These are phyloP conservation scores for Amazona finschi DNA, from an alignment of 2,797 vertebrate species.

Conservation along the genomic window DNA sequence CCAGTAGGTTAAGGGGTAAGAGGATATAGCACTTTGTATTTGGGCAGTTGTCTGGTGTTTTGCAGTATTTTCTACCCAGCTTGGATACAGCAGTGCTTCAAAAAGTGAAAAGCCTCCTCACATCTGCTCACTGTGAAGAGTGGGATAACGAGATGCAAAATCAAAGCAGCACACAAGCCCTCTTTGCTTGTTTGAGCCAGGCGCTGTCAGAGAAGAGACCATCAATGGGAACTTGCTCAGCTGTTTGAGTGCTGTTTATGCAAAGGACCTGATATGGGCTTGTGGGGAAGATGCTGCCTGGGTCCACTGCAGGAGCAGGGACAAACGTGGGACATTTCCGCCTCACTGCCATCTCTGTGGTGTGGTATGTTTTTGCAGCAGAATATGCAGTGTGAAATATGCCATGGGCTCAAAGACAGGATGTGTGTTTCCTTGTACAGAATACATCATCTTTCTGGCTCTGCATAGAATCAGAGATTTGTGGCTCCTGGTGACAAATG, in stretches of 20 bases:
- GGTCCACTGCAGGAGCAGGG: neutral
- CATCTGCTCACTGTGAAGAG: conserved; percentile 44
- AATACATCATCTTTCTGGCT: neutral
- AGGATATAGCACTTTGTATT: neutral
- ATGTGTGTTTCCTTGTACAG: neutral
- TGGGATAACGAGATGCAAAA: conserved; percentile 48
- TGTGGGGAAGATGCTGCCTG: neutral
- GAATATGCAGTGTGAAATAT: neutral
- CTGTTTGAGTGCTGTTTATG: neutral
- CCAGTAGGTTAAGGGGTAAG: neutral
- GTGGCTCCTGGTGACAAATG: neutral
- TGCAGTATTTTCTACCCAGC: neutral
- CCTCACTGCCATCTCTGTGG: neutral
- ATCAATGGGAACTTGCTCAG: neutral
- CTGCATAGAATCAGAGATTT: neutral
- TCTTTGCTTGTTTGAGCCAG: neutral
- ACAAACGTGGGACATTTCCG: neutral
- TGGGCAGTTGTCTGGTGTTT: neutral
- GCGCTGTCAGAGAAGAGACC: neutral
- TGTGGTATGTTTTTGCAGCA: neutral
- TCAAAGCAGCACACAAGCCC: neutral
- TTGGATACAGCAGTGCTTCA: neutral
- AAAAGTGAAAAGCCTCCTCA: conserved; percentile 22
- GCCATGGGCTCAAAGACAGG: neutral
- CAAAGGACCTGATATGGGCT: neutral